Percentiles rank a stretch among this genome's conserved stretches.
These are phyloP conservation scores for Penaeus chinensis DNA, from an alignment of 1,140 invertebrate genomes.

Conservation along the genomic window DNA sequence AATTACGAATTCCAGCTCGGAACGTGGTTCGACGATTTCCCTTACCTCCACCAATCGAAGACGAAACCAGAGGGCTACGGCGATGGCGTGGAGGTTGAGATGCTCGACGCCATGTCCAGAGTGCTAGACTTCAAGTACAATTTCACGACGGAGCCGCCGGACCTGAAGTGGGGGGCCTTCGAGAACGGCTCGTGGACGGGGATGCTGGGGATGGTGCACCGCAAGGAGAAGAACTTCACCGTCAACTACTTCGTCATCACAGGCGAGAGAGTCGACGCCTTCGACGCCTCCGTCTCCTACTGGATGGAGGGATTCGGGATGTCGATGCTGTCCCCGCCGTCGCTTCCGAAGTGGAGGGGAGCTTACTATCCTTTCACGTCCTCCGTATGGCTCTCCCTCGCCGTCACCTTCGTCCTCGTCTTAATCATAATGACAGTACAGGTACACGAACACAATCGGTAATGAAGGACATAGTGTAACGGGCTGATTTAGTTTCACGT, in stretches of 20 bases:
- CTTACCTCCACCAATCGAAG: background rate
- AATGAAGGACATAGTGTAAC: background rate
- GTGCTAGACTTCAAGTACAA: constrained; percentile 41
- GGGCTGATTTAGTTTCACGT: too few relatives aligned
- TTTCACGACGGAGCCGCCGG: constrained; percentile 5
- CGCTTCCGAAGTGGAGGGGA: constrained; percentile 41
- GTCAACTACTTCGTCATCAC: constrained; percentile 49
- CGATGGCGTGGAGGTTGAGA: constrained; percentile 30
- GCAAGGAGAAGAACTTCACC: constrained; percentile 52
- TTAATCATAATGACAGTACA: background rate
- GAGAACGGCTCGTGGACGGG: constrained; percentile 48
- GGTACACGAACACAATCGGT: background rate
- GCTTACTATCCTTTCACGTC: constrained; percentile 32
- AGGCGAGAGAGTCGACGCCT: background rate
- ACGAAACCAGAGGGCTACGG: background rate
- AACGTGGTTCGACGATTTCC: constrained; percentile 9
- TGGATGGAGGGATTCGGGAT: constrained; percentile 54
- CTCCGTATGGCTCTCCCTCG: constrained; percentile 10
- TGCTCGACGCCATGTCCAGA: constrained; percentile 29
- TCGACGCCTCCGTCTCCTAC: constrained; percentile 42
- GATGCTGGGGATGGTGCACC: constrained; percentile 47
- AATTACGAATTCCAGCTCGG: constrained; percentile 31
- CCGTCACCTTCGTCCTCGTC: background rate
- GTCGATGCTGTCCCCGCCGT: constrained; percentile 25
- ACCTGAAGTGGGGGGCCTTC: constrained; percentile 36